phyloP scores from a whole-genome alignment of 2,888 invertebrate genomes.

The Drosophila algonquin region DNA sequence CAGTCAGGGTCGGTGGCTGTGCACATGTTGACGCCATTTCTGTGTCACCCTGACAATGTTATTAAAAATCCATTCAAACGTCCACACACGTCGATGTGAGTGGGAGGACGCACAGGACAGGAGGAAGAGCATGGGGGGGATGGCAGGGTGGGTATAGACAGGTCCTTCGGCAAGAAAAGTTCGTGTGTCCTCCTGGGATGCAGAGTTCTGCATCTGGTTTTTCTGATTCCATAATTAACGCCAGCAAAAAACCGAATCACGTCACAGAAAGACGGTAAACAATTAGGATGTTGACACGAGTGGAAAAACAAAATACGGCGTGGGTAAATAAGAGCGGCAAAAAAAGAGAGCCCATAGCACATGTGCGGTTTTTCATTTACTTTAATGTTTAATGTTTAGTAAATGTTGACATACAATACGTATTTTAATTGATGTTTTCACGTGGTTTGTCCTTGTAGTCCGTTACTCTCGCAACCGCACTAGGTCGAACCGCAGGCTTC shows the following conservation, averaged over 20 bases:
- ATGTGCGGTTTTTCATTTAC: too few species aligned
- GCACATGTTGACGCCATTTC: constrained; percentile 46
- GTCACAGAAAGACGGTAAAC: background rate
- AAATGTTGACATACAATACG: too few species aligned
- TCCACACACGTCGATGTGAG: constrained; percentile 50
- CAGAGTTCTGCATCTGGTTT: background rate
- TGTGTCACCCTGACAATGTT: constrained; percentile 67
- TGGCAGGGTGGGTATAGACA: too few species aligned
- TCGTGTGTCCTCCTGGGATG: background rate
- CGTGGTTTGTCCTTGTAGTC: too few species aligned
- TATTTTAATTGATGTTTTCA: too few species aligned
- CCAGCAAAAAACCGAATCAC: background rate
- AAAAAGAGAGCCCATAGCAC: too few species aligned
- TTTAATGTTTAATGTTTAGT: too few species aligned
- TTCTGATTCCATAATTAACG: constrained; percentile 1
- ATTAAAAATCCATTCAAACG: constrained; percentile 76
- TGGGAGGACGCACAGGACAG: constrained; percentile 2
- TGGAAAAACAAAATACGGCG: background rate
- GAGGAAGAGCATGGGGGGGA: background rate
- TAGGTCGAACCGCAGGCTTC: too few species aligned
- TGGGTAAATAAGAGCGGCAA: background rate
- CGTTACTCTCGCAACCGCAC: too few species aligned
- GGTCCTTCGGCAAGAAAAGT: background rate
- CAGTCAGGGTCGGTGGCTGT: constrained; percentile 45
- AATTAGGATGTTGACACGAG: background rate